phyloP scores from a whole-genome alignment of 2,113 vertebrate genomes.

The Ptilorrhoa leucosticta region DNA sequence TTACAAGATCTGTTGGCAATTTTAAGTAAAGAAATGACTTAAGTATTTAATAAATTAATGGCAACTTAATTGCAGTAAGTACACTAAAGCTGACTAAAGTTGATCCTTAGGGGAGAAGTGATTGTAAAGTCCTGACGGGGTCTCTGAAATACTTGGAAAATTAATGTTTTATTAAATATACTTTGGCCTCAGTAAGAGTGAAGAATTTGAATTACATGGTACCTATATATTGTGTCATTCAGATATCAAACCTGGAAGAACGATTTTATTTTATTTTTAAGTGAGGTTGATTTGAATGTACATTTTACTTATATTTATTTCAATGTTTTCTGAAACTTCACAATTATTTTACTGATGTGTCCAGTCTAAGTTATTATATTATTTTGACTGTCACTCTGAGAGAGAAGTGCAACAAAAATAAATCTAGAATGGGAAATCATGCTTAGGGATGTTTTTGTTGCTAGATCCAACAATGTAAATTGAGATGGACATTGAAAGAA shows the following conservation, averaged over 20 bases:
- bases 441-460: not conserved
- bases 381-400: not conserved
- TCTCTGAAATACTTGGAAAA: not conserved
- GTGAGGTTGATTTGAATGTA: not conserved
- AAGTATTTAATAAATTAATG: not conserved
- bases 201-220: not conserved
- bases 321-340: not conserved
- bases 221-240: not conserved
- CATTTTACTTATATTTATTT: not conserved
- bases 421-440: not conserved
- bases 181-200: not conserved
- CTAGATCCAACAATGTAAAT: conserved; percentile 6
- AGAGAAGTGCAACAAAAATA: not conserved
- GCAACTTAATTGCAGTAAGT: not conserved
- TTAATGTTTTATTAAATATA: not conserved
- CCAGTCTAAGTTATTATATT: not conserved
- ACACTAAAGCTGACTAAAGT: not conserved
- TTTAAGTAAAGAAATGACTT: not conserved
- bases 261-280: not conserved
- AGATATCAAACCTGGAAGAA: not conserved
- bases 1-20: not conserved
- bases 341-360: not conserved
- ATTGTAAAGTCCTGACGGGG: not conserved
- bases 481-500: not conserved
- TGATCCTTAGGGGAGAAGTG: not conserved